Evolutionary conservation across 2,113 vertebrate species (phyloP), one percentile per base, ranked within the genome.

Genomic region (Odobenus rosmarus): DNA sequence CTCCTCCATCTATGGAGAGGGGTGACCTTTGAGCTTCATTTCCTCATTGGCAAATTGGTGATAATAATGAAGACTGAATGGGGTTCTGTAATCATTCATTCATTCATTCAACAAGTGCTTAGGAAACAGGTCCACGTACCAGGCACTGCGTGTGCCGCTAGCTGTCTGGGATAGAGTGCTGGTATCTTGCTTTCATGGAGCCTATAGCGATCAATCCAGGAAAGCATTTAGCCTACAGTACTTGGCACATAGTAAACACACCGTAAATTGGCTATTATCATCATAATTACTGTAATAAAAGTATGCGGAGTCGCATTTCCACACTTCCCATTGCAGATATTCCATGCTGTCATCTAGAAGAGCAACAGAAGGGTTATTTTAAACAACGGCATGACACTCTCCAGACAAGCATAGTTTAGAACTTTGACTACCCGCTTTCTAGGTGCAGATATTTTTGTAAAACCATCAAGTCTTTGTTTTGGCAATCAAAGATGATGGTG

Each of bases 201-300:
- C 9, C 86, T 51, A 46, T 51, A 51, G 59, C 4, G 14, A 21
- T 90, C 77, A 89, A 77, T 85, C 51, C 76, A 96, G 71, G 74
- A 90, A 95, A 90, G 33, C 51, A 71, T 61, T 94, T 64, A 95
- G 76, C 19, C 51, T n/a, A 53, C n/a, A 42, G 64, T 57, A n/a
- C 89, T 94, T 95, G 93, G 80, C 53, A 93, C 46, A 86, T 67
- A 93, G 53, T 93, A 96, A 97, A 94, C 81, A 96, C 19, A 82
- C 72, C 84, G 16, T 97, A 87, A 88, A 95, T 94, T 85, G 64
- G 55, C 81, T 93, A 79, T 90, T 96, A 95, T 90, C 79, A 62
- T 97, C 80, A 84, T 88, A 94, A 94, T 93, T 96, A 90, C 46
- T 72, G 26, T 80, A 96, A 94, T 97, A 96, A 96, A 96, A 86